Conservation (phyloP, 2,888 invertebrate species). For the Mesoligia furuncula region DNA sequence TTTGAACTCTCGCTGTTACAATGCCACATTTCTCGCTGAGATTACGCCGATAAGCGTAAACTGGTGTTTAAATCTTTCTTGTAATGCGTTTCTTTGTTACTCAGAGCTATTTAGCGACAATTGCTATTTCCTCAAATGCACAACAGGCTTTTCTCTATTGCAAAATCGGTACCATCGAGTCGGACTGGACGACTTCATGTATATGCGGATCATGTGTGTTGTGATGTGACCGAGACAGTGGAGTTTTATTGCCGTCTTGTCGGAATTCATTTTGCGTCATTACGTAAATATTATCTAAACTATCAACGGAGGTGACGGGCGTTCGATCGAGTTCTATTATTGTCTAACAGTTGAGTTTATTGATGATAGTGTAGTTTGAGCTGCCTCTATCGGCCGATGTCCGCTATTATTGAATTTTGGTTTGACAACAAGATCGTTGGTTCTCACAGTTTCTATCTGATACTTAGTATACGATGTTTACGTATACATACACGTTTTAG, state of each 20-base stretch:
- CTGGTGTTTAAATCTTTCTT: slow-evolving; percentile 80
- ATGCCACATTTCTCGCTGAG: slow-evolving; percentile 78
- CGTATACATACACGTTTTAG: background rate
- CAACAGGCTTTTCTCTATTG: slow-evolving; percentile 84
- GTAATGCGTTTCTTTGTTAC: slow-evolving; percentile 82
- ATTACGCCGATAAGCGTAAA: slow-evolving; percentile 80
- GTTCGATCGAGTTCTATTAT: slow-evolving; percentile 66
- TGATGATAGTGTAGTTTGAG: slow-evolving; percentile 72
- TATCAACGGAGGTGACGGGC: slow-evolving; percentile 60
- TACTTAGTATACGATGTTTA: background rate
- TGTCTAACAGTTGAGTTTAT: slow-evolving; percentile 68
- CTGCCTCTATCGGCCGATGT: slow-evolving; percentile 62
- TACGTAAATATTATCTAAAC: slow-evolving; percentile 69
- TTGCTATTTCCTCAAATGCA: slow-evolving; percentile 78
- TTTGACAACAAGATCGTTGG: slow-evolving; percentile 67
- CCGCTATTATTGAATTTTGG: slow-evolving; percentile 72
- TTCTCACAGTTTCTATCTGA: slow-evolving; percentile 25
- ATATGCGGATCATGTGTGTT: slow-evolving; percentile 72
- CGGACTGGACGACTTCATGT: slow-evolving; percentile 56
- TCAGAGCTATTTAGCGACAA: slow-evolving; percentile 78
- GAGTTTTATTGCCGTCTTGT: slow-evolving; percentile 62
- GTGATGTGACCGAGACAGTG: slow-evolving; percentile 68
- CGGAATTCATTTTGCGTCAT: slow-evolving; percentile 64
- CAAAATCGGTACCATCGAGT: slow-evolving; percentile 66
- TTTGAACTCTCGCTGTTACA: slow-evolving; percentile 80